Evolutionary conservation across 2,113 vertebrate genomes (phyloP), one percentile per base, ranked within the genome.

Genomic region (Verasper variegatus): DNA sequence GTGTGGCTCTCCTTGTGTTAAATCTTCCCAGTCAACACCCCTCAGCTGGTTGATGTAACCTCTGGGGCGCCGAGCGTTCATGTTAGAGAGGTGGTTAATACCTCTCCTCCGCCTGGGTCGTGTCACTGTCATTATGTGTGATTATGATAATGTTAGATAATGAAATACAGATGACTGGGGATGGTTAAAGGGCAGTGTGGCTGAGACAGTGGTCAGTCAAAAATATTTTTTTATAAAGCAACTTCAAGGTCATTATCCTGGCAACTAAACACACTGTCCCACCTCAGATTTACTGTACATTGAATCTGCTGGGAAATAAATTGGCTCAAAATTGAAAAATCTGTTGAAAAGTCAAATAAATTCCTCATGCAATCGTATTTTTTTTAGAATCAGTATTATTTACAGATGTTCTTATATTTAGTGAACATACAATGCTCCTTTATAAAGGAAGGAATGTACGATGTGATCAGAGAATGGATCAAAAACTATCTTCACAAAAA

Each of bases 41-140:
- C 61, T 85, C 68, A 52, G 35, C 26, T 54, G 40, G 71, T 31
- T 74, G 71, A 73, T 14, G 20, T 65, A 88, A 76, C 40, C 65
- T 75, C 42, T 0, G 24, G 67, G 68, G 45, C 21, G 18, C 2
- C 0, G 8, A 21, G 27, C 23, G 42, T 71, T 65, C 11, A 71
- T 26, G 49, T 69, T 17, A 49, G 57, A 6, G 51, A 68, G 71
- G 63, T 42, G 2, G 3, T 51, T 18, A n/a, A 54, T 51, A n/a
- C 18, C 5, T 78, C 55, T 68, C 65, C 67, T 24, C 37, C 37
- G 35, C 63, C 37, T 56, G n/a, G 37, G 31, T 45, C 68, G 10
- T 54, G 52, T 63, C 71, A 26, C 35, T 56, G 27, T 69, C 57
- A 49, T 61, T 31, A 21, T 66, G 23, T 68, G 47, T 27, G 23